Base-by-base conservation (phyloP, 2,113 vertebrate species). In the Tympanuchus pallidicinctus region DNA sequence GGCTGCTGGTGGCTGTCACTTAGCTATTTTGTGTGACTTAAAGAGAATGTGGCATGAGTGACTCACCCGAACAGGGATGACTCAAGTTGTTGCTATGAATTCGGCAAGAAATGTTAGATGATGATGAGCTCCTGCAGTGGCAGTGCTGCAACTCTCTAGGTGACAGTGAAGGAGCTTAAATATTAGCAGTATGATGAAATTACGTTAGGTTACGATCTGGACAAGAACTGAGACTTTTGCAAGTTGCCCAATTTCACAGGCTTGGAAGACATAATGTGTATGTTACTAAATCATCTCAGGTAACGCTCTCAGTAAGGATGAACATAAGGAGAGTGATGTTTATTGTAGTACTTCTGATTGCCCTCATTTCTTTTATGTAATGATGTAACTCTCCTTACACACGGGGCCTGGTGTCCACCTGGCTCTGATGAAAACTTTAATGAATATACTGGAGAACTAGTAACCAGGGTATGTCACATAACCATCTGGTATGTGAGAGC, bases 41-140 rank as follows among this genome's bases (percentile, higher is more conserved):
- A 83, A 93, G 79, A 75, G 74, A 67, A 87, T 60, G 12, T 92
- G 85, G 88, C 90, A 92, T 61, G 71, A 91, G 61, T 97, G 96
- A 97, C 91, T 97, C 96, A 97, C 92, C 11, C 2, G 79, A 94
- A 94, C 84, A 71, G 50, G 4, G 36, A 87, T 97, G 97, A 97
- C 79, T 97, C 96, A 97, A 95, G 74, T 89, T 82, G 74, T 89
- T 94, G 89, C 93, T 93, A 45, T 93, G 89, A 96, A 90, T 96
- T 94, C 82, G 71, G 43, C 66, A 83, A 94, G 86, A 52, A 89
- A 90, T 91, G 77, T 93, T 93, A 95, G 94, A 50, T 86, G 90
- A 92, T 64, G 84, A 91, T 66, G 84, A 52, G 84, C 67, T 92
- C 80, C 76, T 57, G 45, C 74, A 75, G 82, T 1, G 4, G 20